phyloP scores from a whole-genome alignment of 2,888 invertebrate species.

The Vannuccia rotundouncinata region DNA sequence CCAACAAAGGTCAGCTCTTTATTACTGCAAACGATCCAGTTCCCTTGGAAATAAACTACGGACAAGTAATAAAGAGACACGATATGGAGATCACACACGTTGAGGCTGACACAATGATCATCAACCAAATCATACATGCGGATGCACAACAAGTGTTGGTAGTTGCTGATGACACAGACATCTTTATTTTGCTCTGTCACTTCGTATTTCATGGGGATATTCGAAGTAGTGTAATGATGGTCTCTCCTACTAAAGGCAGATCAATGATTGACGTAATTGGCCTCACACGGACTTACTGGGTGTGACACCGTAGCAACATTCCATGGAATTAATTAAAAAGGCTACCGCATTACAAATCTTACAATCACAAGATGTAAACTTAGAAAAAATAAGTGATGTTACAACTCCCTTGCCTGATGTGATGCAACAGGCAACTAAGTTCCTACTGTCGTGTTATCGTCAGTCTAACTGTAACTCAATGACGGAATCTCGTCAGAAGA shows the following conservation, averaged over 20 bases:
- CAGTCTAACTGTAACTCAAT: not conserved
- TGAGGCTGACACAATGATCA: not conserved
- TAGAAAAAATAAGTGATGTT: not conserved
- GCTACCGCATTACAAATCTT: not conserved
- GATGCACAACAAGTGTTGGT: not conserved
- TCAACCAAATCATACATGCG: not conserved
- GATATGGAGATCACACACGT: not conserved
- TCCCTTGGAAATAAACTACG: not conserved
- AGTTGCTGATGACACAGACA: constrained; percentile 14
- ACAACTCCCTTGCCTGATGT: not conserved
- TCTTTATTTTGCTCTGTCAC: not conserved
- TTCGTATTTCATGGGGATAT: not conserved
- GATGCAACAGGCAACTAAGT: not conserved
- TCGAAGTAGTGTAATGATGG: not conserved
- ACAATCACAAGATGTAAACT: not conserved
- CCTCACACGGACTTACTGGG: constrained; percentile 31
- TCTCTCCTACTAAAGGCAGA: not conserved
- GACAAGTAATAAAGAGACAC: not conserved
- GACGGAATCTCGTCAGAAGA: constrained; percentile 9
- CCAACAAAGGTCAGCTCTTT: not conserved
- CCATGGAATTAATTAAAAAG: not conserved
- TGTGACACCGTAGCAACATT: constrained; percentile 36
- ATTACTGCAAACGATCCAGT: not conserved
- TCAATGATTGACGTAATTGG: constrained; percentile 2
- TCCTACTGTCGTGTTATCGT: not conserved